A percentile compares a stretch with the other conserved stretches of the same genome.
Evolutionary conservation across 1,140 invertebrate genomes (phyloP).

Genomic region (Drosophila kepulauana): DNA sequence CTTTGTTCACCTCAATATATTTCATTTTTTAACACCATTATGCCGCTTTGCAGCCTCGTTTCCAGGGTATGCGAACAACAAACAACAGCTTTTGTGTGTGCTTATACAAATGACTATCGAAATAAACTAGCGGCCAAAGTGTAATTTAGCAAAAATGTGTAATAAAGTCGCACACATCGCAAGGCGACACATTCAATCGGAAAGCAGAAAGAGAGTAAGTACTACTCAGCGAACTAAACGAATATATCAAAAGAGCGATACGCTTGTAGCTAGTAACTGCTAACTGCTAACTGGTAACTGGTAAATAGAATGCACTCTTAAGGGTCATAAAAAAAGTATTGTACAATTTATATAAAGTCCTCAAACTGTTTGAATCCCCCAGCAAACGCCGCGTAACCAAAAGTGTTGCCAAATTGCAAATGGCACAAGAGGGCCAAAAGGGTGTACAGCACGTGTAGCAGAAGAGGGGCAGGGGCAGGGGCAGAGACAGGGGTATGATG

Average conservation of each 20-base stretch:
- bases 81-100: conserved; percentile 30
- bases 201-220: neutral
- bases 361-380: conserved; percentile 47
- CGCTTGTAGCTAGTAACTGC: conserved; percentile 5
- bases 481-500: no score
- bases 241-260: conserved; percentile 75
- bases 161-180: conserved; percentile 57
- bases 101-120: conserved; percentile 44
- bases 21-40: neutral
- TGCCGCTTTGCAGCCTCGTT: neutral
- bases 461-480: neutral
- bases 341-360: conserved; percentile 83
- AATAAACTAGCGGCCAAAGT: conserved; percentile 77
- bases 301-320: conserved; percentile 59
- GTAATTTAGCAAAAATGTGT: conserved; percentile 83
- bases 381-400: conserved; percentile 65
- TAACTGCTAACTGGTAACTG: conserved; percentile 11
- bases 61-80: conserved; percentile 30
- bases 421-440: conserved; percentile 34
- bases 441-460: neutral
- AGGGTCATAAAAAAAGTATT: conserved; percentile 77
- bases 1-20: neutral
- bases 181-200: conserved; percentile 3
- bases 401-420: conserved; percentile 82
- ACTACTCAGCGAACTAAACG: conserved; percentile 25